These are phyloP conservation scores for Morus bassanus DNA, from an alignment of 2,797 vertebrate species.

Conservation along the genomic window DNA sequence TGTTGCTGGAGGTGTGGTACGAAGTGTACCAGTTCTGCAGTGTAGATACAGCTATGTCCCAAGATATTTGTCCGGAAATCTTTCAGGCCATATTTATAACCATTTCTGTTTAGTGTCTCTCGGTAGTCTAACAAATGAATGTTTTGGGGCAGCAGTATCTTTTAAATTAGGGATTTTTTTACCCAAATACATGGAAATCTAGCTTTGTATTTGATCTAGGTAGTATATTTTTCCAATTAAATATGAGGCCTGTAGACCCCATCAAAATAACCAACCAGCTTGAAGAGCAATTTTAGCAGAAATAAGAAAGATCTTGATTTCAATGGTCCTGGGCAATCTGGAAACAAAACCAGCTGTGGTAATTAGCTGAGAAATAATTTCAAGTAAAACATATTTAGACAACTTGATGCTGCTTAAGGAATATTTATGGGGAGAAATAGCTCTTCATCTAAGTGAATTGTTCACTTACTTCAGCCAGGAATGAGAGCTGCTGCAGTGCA, in stretches of 20 bases:
- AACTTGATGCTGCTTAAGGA: not conserved
- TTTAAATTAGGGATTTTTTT: not conserved
- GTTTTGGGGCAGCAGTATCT: not conserved
- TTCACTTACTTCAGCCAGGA: not conserved
- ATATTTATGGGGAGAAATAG: not conserved
- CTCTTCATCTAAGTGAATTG: not conserved
- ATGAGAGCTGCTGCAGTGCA: not conserved
- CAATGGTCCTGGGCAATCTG: not conserved
- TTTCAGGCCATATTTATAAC: not conserved
- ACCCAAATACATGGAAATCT: not conserved
- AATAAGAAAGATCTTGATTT: not conserved
- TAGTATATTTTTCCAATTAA: not conserved
- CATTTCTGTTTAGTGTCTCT: not conserved
- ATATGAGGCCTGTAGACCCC: not conserved
- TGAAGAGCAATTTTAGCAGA: not conserved
- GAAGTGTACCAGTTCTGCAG: not conserved
- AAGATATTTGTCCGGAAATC: not conserved
- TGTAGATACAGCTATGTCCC: not conserved
- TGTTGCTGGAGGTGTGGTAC: not conserved
- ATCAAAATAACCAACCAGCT: not conserved
- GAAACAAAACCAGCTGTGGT: not conserved
- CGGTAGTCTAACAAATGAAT: not conserved
- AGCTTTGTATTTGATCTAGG: not conserved
- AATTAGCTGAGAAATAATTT: not conserved
- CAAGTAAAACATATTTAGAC: not conserved